A percentile compares a stretch with the other conserved stretches of the same genome.
Conservation (phyloP, 2,113 vertebrate species). For the Ivindomyrus marchei region DNA sequence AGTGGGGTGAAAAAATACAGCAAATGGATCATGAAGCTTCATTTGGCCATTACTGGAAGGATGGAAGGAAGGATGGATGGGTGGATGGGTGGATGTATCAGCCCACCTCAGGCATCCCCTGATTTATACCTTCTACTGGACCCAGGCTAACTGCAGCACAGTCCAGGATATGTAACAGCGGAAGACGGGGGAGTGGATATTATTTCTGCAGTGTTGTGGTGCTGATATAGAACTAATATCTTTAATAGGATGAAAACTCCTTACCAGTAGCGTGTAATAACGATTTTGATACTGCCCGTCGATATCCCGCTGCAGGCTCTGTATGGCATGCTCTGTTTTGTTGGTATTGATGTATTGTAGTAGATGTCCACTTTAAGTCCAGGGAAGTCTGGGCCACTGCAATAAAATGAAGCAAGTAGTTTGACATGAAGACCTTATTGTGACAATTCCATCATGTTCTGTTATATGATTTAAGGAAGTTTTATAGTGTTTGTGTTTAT, state of each 20-base stretch:
- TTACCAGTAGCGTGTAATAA: neutral
- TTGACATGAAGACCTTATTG: neutral
- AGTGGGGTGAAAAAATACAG: too few relatives aligned
- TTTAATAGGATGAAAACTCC: neutral
- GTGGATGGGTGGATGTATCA: neutral
- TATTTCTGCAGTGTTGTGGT: neutral
- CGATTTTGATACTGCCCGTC: neutral
- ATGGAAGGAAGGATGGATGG: neutral
- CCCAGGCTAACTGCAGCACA: neutral
- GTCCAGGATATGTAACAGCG: neutral
- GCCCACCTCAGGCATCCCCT: neutral
- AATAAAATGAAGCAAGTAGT: neutral
- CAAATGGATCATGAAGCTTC: too few relatives aligned
- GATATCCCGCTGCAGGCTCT: neutral
- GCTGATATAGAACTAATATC: neutral
- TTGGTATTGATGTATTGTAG: neutral
- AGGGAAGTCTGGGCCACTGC: neutral
- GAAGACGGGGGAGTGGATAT: neutral
- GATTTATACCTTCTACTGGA: neutral
- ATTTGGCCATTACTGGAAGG: too few relatives aligned
- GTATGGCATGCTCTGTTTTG: neutral
- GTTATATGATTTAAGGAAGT: neutral
- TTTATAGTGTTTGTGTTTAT: neutral
- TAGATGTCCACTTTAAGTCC: neutral
- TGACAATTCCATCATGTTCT: neutral